Conservation (phyloP, 2,113 vertebrate genomes). For the Myiagra hebetior region DNA sequence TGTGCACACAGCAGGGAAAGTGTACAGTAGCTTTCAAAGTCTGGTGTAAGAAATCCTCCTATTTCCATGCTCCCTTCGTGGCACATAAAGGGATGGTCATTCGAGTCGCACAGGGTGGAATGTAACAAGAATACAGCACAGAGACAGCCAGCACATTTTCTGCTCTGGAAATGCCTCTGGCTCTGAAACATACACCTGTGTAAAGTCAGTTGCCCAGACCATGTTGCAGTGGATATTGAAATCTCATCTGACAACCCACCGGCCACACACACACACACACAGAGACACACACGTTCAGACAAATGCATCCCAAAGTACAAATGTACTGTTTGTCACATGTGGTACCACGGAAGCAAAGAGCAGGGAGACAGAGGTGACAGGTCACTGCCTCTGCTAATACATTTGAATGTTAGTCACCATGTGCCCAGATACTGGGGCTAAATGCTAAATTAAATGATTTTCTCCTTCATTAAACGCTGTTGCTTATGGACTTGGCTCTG, state of each 20-base stretch:
- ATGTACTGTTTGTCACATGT: background rate
- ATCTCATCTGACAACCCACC: background rate
- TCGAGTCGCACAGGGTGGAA: background rate
- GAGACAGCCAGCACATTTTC: constrained; percentile 7
- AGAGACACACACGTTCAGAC: background rate
- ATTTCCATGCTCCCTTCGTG: background rate
- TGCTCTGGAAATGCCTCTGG: background rate
- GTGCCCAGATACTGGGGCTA: constrained; percentile 28
- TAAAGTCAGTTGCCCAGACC: background rate
- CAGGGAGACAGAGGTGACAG: background rate
- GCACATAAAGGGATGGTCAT: background rate
- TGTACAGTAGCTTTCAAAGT: background rate
- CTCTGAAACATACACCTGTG: background rate
- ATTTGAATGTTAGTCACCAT: background rate
- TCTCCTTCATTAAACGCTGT: constrained; percentile 52
- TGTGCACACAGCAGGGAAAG: background rate
- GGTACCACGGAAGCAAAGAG: background rate
- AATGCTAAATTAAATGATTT: constrained; percentile 68
- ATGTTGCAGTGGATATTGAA: background rate
- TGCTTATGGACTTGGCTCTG: constrained; percentile 48
- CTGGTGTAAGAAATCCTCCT: background rate
- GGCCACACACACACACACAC: background rate
- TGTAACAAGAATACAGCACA: background rate
- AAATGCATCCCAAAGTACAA: background rate
- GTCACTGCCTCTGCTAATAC: background rate